These are phyloP conservation scores for Craseonycteris thonglongyai DNA, from an alignment of 2,113 vertebrate species.

Conservation along the genomic window DNA sequence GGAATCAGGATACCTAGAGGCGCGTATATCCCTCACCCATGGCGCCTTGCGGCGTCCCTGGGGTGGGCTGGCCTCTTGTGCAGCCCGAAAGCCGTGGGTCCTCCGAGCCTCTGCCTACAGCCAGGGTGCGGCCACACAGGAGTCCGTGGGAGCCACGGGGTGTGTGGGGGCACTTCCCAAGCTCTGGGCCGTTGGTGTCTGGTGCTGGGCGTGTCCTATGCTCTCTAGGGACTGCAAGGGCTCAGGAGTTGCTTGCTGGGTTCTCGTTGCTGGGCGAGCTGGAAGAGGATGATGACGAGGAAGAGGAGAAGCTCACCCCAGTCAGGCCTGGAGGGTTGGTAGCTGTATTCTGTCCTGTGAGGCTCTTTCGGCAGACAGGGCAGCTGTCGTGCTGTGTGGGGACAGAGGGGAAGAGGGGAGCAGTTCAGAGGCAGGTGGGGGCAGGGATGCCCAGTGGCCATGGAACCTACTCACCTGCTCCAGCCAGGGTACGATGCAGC, in stretches of 20 bases:
- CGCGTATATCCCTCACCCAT: too few relatives aligned
- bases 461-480: conserved; percentile 86
- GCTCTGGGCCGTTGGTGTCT: background rate
- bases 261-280: conserved; percentile 93
- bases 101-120: background rate
- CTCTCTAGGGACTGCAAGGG: background rate
- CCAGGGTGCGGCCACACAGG: conserved; percentile 22
- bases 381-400: conserved; percentile 93
- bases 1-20: too few relatives aligned
- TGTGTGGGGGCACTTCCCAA: background rate
- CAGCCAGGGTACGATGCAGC: conserved; percentile 98
- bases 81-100: background rate
- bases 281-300: conserved; percentile 87
- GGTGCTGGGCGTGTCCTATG: background rate
- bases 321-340: conserved; percentile 94
- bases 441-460: accelerated
- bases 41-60: background rate
- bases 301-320: conserved; percentile 92
- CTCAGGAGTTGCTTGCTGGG: conserved; percentile 90
- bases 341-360: conserved; percentile 98
- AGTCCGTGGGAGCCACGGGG: background rate
- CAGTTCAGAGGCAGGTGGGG: background rate
- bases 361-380: conserved; percentile 97
- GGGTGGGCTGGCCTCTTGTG: background rate
- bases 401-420: background rate